Conservation (phyloP, 2,797 vertebrate genomes). For the Sebastes melanostomus region DNA sequence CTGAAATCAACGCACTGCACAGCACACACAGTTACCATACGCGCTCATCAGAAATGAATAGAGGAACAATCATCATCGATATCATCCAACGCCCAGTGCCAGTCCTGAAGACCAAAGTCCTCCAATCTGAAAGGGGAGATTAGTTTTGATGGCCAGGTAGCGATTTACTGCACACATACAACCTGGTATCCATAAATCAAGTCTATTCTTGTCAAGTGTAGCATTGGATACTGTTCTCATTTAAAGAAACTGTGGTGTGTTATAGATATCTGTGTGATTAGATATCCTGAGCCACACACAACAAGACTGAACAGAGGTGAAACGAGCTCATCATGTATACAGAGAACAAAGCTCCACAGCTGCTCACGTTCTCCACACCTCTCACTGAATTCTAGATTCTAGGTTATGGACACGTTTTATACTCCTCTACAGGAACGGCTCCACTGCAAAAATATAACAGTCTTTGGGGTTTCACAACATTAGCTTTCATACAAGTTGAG, state of each 20-base stretch:
- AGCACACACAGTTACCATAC: slow-evolving; percentile 64
- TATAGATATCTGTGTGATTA: not conserved
- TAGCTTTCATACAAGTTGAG: not conserved
- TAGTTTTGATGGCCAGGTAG: slow-evolving; percentile 38
- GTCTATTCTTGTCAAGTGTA: not conserved
- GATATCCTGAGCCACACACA: not conserved
- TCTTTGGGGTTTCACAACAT: not conserved
- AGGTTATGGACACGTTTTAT: no score
- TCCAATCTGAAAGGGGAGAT: slow-evolving; percentile 93
- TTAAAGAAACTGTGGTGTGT: not conserved
- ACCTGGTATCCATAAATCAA: not conserved
- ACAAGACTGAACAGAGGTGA: not conserved
- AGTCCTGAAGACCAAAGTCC: slow-evolving; percentile 93
- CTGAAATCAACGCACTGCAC: slow-evolving; percentile 48
- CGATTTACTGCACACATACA: not conserved
- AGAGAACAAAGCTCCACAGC: not conserved
- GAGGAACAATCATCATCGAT: slow-evolving; percentile 91
- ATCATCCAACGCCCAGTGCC: slow-evolving; percentile 97
- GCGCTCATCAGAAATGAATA: slow-evolving; percentile 92
- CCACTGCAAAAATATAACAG: not conserved
- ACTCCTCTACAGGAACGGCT: not conserved
- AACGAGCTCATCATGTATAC: not conserved
- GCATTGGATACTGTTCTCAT: not conserved
- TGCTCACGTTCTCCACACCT: not conserved
- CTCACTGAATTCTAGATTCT: not conserved